Base-by-base conservation (phyloP, 2,888 invertebrate species). In the Desoria tigrina region DNA sequence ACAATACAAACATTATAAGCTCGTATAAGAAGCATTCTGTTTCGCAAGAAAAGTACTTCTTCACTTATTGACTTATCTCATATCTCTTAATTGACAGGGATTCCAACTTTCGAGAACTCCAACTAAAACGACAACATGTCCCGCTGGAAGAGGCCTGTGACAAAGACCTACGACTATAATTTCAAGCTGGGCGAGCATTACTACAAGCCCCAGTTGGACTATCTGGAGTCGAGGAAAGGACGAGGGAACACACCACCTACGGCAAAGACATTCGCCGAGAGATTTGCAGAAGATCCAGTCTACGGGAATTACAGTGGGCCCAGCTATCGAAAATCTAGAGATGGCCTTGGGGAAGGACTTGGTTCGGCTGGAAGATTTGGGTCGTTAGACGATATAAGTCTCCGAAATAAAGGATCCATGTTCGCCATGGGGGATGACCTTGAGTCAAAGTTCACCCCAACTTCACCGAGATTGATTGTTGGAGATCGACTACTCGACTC, bases 111-210 rank as follows among this genome's bases (percentile, higher is more conserved):
- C n/a, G n/a, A n/a, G n/a, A n/a, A n/a, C n/a, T n/a, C n/a, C n/a
- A n/a, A n/a, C n/a, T n/a, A n/a, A n/a, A n/a, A 32, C 32, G 11
- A 32, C 45, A 45, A 21, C n/a, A 45, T 45, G 23, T 51, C 27
- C 11, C 63, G 62, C 42, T 76, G 76, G 76, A 73, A 66, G 53
- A 69, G 89, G 79, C 88, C 89, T 73, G 85, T 90, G 77, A 91
- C 91, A 28, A 88, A 88, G 80, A 88, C 92, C 78, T 92, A 92
- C 80, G 90, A 91, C 78, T 89, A 89, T 80, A 92, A 91, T 81
- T 91, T 90, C 82, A 87, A 89, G 28, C 53, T 76, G 16, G 76
- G 76, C 24, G 74, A 74, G 50, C 72, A 73, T 63, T 71, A 71
- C 61, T 71, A 71, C 62, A 72, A 68, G 42, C 76, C 76, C 26